These are phyloP conservation scores for Taurulus bubalis DNA, from an alignment of 2,113 vertebrate species.

Conservation along the genomic window DNA sequence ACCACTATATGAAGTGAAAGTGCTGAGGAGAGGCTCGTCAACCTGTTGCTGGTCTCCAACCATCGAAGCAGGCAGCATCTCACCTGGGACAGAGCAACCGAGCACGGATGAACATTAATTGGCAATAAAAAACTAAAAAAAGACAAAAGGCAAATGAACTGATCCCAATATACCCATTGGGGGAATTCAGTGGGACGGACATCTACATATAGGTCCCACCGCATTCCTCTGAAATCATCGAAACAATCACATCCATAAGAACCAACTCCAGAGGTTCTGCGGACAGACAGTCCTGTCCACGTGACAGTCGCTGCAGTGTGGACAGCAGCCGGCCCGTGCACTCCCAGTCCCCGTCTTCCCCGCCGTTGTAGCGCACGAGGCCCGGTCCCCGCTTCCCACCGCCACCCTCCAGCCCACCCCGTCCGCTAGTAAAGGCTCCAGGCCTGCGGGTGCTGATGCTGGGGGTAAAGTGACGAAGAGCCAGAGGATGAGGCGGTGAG, in stretches of 20 bases:
- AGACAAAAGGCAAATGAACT: constrained; percentile 14
- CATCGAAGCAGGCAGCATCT: background rate
- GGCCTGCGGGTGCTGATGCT: constrained; percentile 73
- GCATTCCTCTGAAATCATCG: constrained; percentile 7
- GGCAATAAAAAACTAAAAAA: background rate
- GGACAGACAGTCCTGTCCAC: constrained; percentile 38
- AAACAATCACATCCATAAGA: background rate
- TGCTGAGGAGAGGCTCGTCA: background rate
- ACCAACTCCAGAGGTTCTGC: background rate
- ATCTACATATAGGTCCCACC: background rate
- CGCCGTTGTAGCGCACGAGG: background rate
- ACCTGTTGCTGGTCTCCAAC: background rate
- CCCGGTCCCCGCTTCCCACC: constrained; percentile 22
- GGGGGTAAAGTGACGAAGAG: constrained; percentile 65
- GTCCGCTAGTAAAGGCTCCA: constrained; percentile 92
- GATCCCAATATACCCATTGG: constrained; percentile 17
- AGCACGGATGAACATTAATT: background rate
- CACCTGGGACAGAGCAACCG: background rate
- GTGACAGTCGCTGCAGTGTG: constrained; percentile 63
- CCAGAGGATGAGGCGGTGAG: constrained; percentile 74
- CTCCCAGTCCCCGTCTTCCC: constrained; percentile 34
- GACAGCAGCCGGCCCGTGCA: constrained; percentile 74
- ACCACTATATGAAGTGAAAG: background rate
- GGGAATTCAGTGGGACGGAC: constrained; percentile 11
- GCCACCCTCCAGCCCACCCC: constrained; percentile 11